Evolutionary conservation across 2,797 vertebrate species (phyloP).

Genomic region (Hipposideros larvatus): DNA sequence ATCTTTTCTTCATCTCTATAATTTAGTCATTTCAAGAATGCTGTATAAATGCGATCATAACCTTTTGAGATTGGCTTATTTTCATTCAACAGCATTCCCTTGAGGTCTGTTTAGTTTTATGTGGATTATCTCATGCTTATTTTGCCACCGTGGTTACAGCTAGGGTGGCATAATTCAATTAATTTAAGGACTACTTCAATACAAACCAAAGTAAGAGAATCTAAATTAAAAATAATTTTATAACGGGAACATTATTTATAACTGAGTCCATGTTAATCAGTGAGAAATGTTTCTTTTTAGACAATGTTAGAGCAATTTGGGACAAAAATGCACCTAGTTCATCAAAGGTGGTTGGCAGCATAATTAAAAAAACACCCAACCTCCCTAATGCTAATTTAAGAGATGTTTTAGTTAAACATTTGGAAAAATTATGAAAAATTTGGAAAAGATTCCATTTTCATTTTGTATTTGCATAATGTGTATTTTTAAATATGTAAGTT

Average conservation of each 20-base stretch:
- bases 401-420: conserved; percentile 29
- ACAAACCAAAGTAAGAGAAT: neutral
- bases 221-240: conserved; percentile 34
- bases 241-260: conserved; percentile 27
- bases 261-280: neutral
- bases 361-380: neutral
- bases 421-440: neutral
- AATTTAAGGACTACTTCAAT: conserved; percentile 41
- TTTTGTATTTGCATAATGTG: neutral
- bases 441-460: neutral
- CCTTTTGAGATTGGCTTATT: neutral
- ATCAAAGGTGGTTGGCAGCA: neutral
- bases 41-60: conserved; percentile 26
- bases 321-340: neutral
- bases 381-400: neutral
- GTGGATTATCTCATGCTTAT: neutral
- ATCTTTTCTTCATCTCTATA: conserved; percentile 60
- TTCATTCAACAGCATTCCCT: neutral
- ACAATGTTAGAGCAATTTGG: neutral
- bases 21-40: conserved; percentile 52
- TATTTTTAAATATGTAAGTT: neutral
- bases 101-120: conserved; percentile 11
- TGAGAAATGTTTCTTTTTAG: conserved; percentile 13
- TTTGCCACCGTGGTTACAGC: neutral
- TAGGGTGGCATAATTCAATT: conserved; percentile 10